These are phyloP conservation scores for Hydra vulgaris DNA, from an alignment of 30 jellyfish, hydroid and myxozoan species.

Conservation along the genomic window DNA sequence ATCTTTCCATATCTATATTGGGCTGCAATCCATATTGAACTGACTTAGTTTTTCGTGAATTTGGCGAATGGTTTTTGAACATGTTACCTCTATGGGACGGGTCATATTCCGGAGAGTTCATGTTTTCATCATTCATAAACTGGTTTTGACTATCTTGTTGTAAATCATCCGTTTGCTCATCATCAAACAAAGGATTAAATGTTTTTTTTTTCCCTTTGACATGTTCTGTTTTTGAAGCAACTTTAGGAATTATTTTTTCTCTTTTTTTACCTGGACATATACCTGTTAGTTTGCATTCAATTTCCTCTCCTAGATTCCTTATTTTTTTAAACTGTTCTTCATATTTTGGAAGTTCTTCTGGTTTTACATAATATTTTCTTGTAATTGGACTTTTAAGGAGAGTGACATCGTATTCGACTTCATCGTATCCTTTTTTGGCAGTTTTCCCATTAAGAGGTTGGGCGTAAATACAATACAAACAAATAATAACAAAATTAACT, in stretches of 20 bases:
- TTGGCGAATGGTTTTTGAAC: background rate
- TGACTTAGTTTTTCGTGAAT: background rate
- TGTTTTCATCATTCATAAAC: background rate
- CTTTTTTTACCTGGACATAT: slow-evolving; percentile 20
- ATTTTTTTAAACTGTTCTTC: slow-evolving; percentile 45
- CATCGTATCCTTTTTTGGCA: slow-evolving; percentile 9
- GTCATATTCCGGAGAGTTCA: background rate
- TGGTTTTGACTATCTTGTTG: background rate
- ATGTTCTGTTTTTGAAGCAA: background rate
- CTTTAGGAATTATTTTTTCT: background rate
- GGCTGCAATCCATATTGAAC: slow-evolving; percentile 14
- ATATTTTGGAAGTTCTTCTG: slow-evolving; percentile 17
- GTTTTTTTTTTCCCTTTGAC: slow-evolving; percentile 11
- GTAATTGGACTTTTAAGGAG: slow-evolving; percentile 3
- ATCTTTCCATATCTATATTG: background rate
- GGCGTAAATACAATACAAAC: background rate
- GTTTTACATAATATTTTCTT: slow-evolving; percentile 9
- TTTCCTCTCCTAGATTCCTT: slow-evolving; percentile 52
- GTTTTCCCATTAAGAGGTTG: background rate
- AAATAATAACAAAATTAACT: background rate
- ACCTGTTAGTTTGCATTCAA: slow-evolving; percentile 39
- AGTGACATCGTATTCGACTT: slow-evolving; percentile 23
- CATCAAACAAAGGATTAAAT: background rate
- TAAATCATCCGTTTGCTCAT: background rate
- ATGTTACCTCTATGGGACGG: background rate